Percentiles rank a stretch among this genome's conserved stretches.
These are phyloP conservation scores for Nymphalis c-album DNA, from an alignment of 2,888 invertebrate species.

Conservation along the genomic window DNA sequence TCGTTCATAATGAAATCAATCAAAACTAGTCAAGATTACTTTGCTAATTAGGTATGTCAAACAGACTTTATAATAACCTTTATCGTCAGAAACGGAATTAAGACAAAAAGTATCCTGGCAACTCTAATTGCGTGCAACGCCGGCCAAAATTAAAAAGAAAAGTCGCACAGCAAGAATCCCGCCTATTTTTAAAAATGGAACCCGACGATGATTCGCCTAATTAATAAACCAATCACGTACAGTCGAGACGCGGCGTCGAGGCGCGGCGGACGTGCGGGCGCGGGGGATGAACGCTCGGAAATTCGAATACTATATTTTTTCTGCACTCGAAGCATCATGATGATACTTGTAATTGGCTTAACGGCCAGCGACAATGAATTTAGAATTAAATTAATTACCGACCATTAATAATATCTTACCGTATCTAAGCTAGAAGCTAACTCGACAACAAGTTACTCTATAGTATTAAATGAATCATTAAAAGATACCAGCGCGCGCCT, in stretches of 20 bases:
- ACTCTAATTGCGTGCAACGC: conserved; percentile 80
- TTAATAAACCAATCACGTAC: conserved; percentile 82
- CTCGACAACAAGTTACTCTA: conserved; percentile 38
- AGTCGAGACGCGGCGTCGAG: conserved; percentile 79
- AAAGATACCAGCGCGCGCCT: conserved; percentile 49
- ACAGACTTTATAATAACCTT: conserved; percentile 58
- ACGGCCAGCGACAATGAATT: conserved; percentile 69
- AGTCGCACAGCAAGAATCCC: conserved; percentile 78
- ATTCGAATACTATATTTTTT: conserved; percentile 81
- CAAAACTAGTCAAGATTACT: conserved; percentile 45
- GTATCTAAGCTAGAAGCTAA: conserved; percentile 52
- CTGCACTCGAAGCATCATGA: conserved; percentile 73
- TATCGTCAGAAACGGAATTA: conserved; percentile 63
- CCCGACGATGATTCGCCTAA: conserved; percentile 78
- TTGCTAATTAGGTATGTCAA: conserved; percentile 60
- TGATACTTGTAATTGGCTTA: conserved; percentile 78
- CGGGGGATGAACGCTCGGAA: conserved; percentile 79
- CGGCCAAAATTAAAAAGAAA: conserved; percentile 78
- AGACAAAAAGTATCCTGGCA: conserved; percentile 71
- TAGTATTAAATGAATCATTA: conserved; percentile 52
- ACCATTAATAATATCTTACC: conserved; percentile 46
- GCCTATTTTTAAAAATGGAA: conserved; percentile 80
- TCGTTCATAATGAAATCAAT: neutral
- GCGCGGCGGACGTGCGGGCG: conserved; percentile 80
- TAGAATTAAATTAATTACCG: conserved; percentile 64